These are phyloP conservation scores for Oasisia sp. DNA, from an alignment of 2,888 invertebrate species.

Conservation along the genomic window DNA sequence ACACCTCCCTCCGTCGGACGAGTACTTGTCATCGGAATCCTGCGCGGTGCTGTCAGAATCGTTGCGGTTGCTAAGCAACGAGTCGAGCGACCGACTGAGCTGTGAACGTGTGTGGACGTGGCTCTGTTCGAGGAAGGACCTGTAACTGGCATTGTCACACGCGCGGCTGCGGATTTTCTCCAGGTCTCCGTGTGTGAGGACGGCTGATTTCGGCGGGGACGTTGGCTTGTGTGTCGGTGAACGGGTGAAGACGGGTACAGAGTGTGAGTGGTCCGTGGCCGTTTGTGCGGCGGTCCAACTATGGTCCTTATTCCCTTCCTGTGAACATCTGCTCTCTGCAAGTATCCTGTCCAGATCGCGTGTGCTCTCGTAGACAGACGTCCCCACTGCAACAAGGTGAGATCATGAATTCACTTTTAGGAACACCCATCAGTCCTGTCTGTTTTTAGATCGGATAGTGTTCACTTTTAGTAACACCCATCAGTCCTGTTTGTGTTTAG, in stretches of 20 bases:
- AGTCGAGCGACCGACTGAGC: background rate
- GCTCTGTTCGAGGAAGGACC: background rate
- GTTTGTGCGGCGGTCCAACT: background rate
- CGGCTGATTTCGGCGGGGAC: background rate
- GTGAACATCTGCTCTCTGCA: background rate
- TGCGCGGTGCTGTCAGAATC: background rate
- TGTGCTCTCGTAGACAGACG: background rate
- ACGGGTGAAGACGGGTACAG: background rate
- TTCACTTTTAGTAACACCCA: no score
- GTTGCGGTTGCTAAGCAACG: background rate
- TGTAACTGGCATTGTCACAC: background rate
- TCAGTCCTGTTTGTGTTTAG: no score
- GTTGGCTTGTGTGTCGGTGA: background rate
- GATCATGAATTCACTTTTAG: no score
- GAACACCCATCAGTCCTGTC: background rate
- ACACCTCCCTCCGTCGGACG: background rate
- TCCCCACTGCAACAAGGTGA: background rate
- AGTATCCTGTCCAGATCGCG: background rate
- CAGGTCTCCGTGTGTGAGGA: background rate
- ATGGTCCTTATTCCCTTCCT: no score
- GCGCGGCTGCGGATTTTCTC: background rate
- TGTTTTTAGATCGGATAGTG: no score
- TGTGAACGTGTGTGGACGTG: background rate
- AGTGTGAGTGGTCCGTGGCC: background rate
- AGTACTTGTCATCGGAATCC: constrained; percentile 1